Base-by-base conservation (phyloP, 1,140 invertebrate species). In the Drosophila azteca region DNA sequence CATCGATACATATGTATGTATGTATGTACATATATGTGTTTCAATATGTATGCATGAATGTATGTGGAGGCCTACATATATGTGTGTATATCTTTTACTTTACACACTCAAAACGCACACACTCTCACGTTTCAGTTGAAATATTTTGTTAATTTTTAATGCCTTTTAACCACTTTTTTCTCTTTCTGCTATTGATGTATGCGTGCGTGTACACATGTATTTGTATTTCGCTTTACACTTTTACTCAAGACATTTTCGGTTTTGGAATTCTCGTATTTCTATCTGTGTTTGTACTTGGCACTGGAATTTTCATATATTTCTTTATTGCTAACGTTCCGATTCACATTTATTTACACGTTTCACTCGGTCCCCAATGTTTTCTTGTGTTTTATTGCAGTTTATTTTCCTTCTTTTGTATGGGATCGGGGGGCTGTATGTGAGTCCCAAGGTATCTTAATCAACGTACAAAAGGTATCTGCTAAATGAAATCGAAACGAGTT, bases 401-500 rank as follows among this genome's bases (percentile, higher is more conserved):
- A 64, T 35, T 67, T 73, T 55, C 68, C 60, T 87, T 84, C 74
- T 81, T 70, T 76, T 88, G 51, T 49, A 48, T 43, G 31, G 49
- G 53, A 57, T 78, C 46, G 43, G 77, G 58, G 67, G 51, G 87
- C 67, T 78, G 50, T 82, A 63, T 76, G 52, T 68, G 62, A 68
- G 61, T 81, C 69, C 75, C 79, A 89, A 89, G 85, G 80, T 89
- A 89, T 89, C 80, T 89, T 89, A 89, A 90, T 88, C 87, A 79
- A 90, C 87, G 87, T 90, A 87, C 87, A 90, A 90, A 90, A 90
- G 82, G 87, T 90, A 90, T 90, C 87, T 90, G 87, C 87, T 90
- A 90, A 90, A 90, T 87, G 82, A 90, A 90, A 90, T 90, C 87
- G 87, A 90, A 90, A 90, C 87, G 82, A 90, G 87, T 90, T 90